Evolutionary conservation across 2,113 vertebrate species (phyloP).

Genomic region (Malurus elegans): DNA sequence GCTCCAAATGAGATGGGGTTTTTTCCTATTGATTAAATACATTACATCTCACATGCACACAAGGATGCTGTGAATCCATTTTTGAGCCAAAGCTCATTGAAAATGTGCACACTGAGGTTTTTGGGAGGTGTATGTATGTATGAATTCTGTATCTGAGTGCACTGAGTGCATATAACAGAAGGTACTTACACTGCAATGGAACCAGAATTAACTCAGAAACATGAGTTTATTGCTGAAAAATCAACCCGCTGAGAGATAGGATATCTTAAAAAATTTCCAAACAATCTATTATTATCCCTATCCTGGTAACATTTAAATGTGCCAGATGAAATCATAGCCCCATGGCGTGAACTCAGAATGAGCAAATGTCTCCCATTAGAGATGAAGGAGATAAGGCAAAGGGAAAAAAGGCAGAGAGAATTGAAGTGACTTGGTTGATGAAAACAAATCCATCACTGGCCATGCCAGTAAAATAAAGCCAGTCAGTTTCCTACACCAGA

Average conservation of each 20-base stretch:
- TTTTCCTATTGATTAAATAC: background rate
- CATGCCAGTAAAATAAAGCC: background rate
- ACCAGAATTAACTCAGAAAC: constrained; percentile 26
- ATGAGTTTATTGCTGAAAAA: background rate
- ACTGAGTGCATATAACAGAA: background rate
- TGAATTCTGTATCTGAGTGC: background rate
- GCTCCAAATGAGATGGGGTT: background rate
- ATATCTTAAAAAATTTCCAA: constrained; percentile 17
- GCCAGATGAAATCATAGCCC: constrained; percentile 53
- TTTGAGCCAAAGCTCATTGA: background rate
- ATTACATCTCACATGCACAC: background rate
- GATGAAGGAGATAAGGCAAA: constrained; percentile 42
- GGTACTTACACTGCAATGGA: background rate
- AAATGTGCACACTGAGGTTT: background rate
- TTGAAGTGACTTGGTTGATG: background rate
- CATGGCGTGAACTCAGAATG: background rate
- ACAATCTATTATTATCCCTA: constrained; percentile 29
- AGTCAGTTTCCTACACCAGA: background rate
- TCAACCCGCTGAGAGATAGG: background rate
- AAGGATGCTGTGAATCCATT: background rate
- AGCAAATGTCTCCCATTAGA: constrained; percentile 32
- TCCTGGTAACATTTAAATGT: background rate
- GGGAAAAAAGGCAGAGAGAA: background rate
- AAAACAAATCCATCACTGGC: background rate
- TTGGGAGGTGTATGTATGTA: background rate